phyloP scores from a whole-genome alignment of 1,140 invertebrate species.

The Ephestia elutella region DNA sequence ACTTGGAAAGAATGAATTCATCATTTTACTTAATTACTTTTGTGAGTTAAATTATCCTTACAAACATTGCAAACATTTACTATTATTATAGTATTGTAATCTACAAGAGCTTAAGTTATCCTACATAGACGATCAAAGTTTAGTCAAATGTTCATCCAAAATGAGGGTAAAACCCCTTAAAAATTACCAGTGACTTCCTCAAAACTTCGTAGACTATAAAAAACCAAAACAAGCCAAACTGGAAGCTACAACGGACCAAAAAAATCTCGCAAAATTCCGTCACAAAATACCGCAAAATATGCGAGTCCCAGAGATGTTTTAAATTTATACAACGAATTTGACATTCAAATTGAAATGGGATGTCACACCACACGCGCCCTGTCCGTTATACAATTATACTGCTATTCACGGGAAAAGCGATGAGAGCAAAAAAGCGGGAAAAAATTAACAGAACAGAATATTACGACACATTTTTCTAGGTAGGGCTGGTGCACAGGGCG shows the following conservation, averaged over 20 bases:
- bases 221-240: not conserved
- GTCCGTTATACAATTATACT: slow-evolving; percentile 45
- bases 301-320: slow-evolving; percentile 35
- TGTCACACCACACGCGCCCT: slow-evolving; percentile 29
- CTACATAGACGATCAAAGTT: no score
- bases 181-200: no score
- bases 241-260: not conserved
- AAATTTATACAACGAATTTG: slow-evolving; percentile 52
- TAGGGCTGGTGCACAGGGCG: no score
- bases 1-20: no score
- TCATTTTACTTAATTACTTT: no score
- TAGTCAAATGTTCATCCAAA: no score
- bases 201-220: not conserved
- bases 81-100: no score
- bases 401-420: slow-evolving; percentile 23
- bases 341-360: slow-evolving; percentile 56
- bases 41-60: no score
- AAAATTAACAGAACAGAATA: slow-evolving; percentile 7
- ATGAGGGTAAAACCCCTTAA: no score
- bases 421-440: slow-evolving; percentile 7
- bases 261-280: not conserved
- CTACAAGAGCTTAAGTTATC: no score
- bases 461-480: slow-evolving; percentile 1
- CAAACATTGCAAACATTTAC: no score
- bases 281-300: slow-evolving; percentile 24